phyloP scores from a whole-genome alignment of 2,888 invertebrate species.

The Leptinotarsa peninsularis region DNA sequence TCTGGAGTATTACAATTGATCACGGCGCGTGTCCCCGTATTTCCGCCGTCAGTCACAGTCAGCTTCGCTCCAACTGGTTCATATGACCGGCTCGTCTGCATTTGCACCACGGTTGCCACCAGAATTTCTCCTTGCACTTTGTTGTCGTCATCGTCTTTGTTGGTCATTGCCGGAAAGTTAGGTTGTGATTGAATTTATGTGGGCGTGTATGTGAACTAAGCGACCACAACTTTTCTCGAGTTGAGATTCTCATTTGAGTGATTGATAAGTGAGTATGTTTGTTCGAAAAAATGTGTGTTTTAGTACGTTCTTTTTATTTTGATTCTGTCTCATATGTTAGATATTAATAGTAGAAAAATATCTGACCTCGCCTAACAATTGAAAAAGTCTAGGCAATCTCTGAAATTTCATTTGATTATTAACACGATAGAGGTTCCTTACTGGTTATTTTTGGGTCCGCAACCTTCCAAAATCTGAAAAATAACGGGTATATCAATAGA shows the following conservation, averaged over 20 bases:
- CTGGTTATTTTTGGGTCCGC: no score
- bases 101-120: slow-evolving; percentile 15
- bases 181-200: slow-evolving; percentile 3
- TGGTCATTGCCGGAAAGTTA: background rate
- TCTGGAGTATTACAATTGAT: slow-evolving; percentile 3
- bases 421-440: no score
- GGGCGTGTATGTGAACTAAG: slow-evolving; percentile 9
- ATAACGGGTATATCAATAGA: no score
- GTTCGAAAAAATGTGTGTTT: background rate
- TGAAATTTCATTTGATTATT: no score
- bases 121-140: slow-evolving; percentile 8
- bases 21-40: slow-evolving; percentile 33
- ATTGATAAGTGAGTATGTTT: slow-evolving; percentile 9
- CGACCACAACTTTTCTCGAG: background rate
- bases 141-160: slow-evolving; percentile 9
- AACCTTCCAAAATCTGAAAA: no score
- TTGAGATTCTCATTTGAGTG: background rate
- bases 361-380: no score
- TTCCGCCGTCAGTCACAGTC: slow-evolving; percentile 20
- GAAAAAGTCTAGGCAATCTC: no score
- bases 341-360: no score
- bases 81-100: slow-evolving; percentile 2
- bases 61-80: slow-evolving; percentile 5
- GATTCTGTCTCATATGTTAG: no score
- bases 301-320: no score